Evolutionary conservation across 2,888 invertebrate genomes (phyloP), one percentile per base, ranked within the genome.

Genomic region (Diarsia mendica): DNA sequence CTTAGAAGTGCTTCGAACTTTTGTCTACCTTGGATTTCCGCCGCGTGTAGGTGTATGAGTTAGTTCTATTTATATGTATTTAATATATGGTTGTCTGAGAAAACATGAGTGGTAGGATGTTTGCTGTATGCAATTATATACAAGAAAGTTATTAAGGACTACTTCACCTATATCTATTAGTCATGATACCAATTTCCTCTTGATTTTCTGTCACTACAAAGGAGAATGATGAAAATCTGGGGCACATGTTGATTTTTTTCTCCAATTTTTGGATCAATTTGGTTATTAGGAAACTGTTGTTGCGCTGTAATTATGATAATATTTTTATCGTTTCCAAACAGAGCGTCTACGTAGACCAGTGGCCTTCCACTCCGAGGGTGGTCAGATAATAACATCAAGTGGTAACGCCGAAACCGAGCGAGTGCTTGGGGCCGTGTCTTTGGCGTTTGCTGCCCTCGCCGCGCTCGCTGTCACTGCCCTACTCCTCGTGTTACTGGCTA

Each of bases 361-460:
- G 65, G 92, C 95, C 3, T 96, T 96, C 82, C 95, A 94, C 64
- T 92, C 95, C 0, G 96, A 96, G 73, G 94, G 95, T 23, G 91
- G 90, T 11, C 89, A 91, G 10, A 86, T 91, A 72, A 75, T 87
- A 4, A 90, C 91, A 0, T 85, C 88, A 1, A 90, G 84, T 18
- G 85, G 89, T 11, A 88, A 88, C 2, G 93, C 93, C 0, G 95
- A 94, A 65, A 90, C 96, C 0, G 96, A 96, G 55, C 90, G 94
- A 0, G 96, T 96, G 46, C 89, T 96, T 2, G 96, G 96, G 0
- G 95, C 95, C 0, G 95, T 96, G 18, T 96, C 96, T 0, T 87
- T 96, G 13, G 96, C 96, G 0, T 96, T 96, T 76, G 96, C 96
- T 10, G 96, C 94, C 1, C 92, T 96, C 0, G 96, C 96, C 1